Evolutionary conservation across 2,113 vertebrate genomes (phyloP).

Genomic region (Balaeniceps rex): DNA sequence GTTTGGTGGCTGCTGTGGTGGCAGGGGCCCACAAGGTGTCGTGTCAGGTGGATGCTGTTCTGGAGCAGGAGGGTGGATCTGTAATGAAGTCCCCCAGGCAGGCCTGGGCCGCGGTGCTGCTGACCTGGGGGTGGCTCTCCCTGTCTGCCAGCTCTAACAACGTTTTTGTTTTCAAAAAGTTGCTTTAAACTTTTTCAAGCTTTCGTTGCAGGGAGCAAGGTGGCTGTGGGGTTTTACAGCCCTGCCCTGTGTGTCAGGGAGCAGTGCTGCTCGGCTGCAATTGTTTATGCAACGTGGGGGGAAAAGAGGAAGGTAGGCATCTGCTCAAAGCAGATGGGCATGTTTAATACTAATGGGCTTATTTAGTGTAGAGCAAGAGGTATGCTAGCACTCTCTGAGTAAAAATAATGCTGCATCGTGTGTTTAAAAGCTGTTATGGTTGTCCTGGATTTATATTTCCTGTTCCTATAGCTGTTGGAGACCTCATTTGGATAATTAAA

Average conservation of each 20-base stretch:
- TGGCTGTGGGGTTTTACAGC: neutral
- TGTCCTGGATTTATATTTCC: neutral
- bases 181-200: rapidly evolving
- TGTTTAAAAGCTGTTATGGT: neutral
- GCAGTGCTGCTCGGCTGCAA: neutral
- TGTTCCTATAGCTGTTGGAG: neutral
- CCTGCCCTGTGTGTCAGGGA: neutral
- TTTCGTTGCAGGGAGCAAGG: neutral
- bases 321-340: rapidly evolving
- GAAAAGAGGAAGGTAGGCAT: neutral
- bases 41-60: neutral
- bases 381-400: neutral
- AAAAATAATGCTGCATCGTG: neutral
- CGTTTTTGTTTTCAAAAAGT: rapidly evolving
- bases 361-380: neutral
- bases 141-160: neutral
- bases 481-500: conserved; percentile 4
- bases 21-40: too few relatives aligned
- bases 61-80: neutral
- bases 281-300: neutral
- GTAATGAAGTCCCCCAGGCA: neutral
- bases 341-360: neutral
- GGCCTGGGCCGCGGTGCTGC: neutral
- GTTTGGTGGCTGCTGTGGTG: neutral
- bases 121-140: neutral